Base-by-base conservation (phyloP, 2,888 invertebrate species). In the Lasioglossum oenotherae region DNA sequence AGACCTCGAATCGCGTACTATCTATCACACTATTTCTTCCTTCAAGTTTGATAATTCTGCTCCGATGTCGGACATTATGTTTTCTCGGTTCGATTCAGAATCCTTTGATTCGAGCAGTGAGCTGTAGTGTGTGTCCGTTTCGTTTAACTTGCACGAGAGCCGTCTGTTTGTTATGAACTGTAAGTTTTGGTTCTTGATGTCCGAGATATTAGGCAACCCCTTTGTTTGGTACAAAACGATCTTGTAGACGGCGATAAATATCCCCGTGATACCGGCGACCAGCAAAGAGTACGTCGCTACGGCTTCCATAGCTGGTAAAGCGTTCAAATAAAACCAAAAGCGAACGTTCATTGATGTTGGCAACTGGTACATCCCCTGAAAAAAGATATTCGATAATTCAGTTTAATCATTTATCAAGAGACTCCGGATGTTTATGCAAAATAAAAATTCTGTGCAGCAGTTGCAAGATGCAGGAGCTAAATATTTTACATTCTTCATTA, bases 291-390 rank as follows among this genome's bases (percentile, higher is more conserved):
- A 97, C 95, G 96, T 96, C 0, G 96, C 92, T 0, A 94, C 95
- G 82, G 95, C 95, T 93, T 97, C 97, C 0, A 97, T 96, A 0
- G 96, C 91, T 0, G 98, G 98, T 4, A 98, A 93, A 8, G 97
- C 96, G 93, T 97, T 97, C 6, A 98, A 95, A 94, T 98, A 98
- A 19, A 98, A 94, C 86, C 96, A 96, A 95, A 98, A 98, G 41
- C 97, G 96, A 46, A 96, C 95, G 81, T 96, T 96, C 90, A 98
- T 94, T 0, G 94, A 93, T 2, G 96, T 95, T 0, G 98, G 97
- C 4, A 98, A 95, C 4, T 96, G 95, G 91, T 96, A 96, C 97
- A 98, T 96, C 92, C 97, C 96, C 98, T 98, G 96, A 60, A 84
- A 81, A 1, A 64, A 46, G 46, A 76, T 81, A 75, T 74, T 1